phyloP scores from a whole-genome alignment of 2,888 invertebrate species.

The Eudasyphora cyanicolor region DNA sequence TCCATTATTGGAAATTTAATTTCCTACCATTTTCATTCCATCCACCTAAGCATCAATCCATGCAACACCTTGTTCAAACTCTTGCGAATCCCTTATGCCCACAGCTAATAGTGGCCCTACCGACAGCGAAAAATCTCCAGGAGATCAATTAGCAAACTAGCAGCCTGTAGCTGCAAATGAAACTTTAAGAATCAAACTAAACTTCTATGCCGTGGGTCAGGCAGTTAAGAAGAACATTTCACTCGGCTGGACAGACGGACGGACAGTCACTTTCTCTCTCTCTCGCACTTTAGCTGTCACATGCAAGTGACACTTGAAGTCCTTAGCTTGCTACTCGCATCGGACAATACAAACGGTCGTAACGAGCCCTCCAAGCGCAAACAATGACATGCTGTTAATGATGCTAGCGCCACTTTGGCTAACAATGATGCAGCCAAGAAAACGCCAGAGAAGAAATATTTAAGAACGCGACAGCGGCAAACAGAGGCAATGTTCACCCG shows the following conservation, averaged over 20 bases:
- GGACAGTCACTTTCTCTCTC: not conserved
- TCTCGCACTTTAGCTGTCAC: not conserved
- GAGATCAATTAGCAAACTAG: conserved; percentile 17
- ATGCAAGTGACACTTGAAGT: conserved; percentile 13
- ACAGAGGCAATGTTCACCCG: not conserved
- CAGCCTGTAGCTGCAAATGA: not conserved
- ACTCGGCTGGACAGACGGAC: not conserved
- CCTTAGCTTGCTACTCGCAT: not conserved
- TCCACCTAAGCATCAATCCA: too few relatives aligned
- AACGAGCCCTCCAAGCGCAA: conserved; percentile 51
- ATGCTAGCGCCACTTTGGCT: conserved; percentile 60
- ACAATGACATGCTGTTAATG: conserved; percentile 60
- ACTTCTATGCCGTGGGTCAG: not conserved
- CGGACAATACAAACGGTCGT: conserved; percentile 18
- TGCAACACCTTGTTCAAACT: too few relatives aligned
- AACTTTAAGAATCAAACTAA: conserved; percentile 29
- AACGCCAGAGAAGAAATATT: not conserved
- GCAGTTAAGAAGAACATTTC: not conserved
- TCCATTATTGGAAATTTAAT: too few relatives aligned
- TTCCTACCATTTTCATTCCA: too few relatives aligned
- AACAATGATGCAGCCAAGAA: conserved; percentile 6
- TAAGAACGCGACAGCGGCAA: not conserved
- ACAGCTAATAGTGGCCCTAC: too few relatives aligned
- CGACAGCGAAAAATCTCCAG: conserved; percentile 15
- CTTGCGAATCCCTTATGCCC: too few relatives aligned